Conservation (phyloP, 2,113 vertebrate species). For the Proterorhinus semilunaris region DNA sequence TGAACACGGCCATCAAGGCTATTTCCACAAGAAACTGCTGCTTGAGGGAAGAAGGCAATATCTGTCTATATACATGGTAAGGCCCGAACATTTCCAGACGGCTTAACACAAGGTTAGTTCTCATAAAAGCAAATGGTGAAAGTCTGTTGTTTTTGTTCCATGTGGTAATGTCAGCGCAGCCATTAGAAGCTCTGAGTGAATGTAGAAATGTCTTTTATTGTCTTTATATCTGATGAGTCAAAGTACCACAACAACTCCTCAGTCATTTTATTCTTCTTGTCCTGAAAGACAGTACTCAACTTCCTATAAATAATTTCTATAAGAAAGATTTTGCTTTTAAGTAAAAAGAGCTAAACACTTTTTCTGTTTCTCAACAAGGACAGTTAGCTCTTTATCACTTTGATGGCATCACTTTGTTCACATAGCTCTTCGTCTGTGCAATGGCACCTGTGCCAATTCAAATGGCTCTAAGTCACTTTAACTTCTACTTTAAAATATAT, state of each 20-base stretch:
- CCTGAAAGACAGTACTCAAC: conserved; percentile 71
- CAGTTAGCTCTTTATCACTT: conserved; percentile 67
- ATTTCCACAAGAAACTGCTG: conserved; percentile 71
- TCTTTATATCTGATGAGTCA: conserved; percentile 68
- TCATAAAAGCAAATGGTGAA: conserved; percentile 82
- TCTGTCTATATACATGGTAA: conserved; percentile 96
- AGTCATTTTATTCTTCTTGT: conserved; percentile 67
- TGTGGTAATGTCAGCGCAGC: conserved; percentile 73
- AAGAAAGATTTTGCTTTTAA: conserved; percentile 84
- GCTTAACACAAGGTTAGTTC: conserved; percentile 89
- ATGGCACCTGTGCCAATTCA: conserved; percentile 66
- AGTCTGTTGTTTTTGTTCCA: conserved; percentile 66
- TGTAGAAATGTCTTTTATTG: conserved; percentile 59
- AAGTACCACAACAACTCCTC: conserved; percentile 70
- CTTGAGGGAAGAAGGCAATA: conserved; percentile 77
- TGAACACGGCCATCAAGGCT: conserved; percentile 33
- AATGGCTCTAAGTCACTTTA: conserved; percentile 70
- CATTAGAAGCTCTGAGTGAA: conserved; percentile 78
- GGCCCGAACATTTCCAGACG: conserved; percentile 92
- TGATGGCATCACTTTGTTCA: conserved; percentile 72
- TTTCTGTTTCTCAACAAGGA: conserved; percentile 69
- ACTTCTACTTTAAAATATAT: conserved; percentile 67
- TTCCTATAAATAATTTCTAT: conserved; percentile 67
- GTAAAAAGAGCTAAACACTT: conserved; percentile 83
- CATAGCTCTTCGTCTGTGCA: conserved; percentile 54